Evolutionary conservation across 2,888 invertebrate genomes (phyloP).

Genomic region (Tachina fera): DNA sequence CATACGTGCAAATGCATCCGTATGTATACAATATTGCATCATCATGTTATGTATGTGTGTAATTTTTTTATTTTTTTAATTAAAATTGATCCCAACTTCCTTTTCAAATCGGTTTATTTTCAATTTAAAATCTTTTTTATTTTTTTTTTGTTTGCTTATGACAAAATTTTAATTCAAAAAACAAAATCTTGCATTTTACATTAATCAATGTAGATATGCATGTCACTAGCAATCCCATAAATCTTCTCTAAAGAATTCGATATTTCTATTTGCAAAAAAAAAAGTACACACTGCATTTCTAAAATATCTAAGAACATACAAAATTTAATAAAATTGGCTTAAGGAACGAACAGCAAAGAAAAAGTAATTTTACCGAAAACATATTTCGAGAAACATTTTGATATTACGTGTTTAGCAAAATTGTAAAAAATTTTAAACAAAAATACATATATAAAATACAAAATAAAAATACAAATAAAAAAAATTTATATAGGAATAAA

Average conservation of each 20-base stretch:
- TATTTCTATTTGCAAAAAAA: not conserved
- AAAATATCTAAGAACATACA: not conserved
- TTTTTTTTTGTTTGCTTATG: constrained; percentile 10
- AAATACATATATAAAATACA: not conserved
- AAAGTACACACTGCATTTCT: constrained; percentile 13
- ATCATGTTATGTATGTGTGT: no score
- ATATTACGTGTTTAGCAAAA: constrained; percentile 42
- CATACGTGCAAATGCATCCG: no score
- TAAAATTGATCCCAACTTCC: not conserved
- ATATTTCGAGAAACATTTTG: constrained; percentile 53
- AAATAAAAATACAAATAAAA: no score
- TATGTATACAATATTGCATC: no score
- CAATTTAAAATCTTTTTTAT: not conserved
- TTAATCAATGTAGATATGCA: not conserved
- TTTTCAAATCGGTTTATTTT: not conserved
- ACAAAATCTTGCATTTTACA: not conserved
- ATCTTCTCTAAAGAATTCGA: constrained; percentile 5
- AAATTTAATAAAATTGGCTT: not conserved
- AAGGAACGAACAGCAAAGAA: no score
- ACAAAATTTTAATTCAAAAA: not conserved
- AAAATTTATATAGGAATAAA: no score
- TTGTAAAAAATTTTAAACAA: constrained; percentile 14
- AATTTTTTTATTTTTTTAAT: no score
- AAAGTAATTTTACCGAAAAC: constrained; percentile 34
- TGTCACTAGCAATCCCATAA: not conserved